Conservation (phyloP, 2,888 invertebrate species). For the Macroteleia sp. region DNA sequence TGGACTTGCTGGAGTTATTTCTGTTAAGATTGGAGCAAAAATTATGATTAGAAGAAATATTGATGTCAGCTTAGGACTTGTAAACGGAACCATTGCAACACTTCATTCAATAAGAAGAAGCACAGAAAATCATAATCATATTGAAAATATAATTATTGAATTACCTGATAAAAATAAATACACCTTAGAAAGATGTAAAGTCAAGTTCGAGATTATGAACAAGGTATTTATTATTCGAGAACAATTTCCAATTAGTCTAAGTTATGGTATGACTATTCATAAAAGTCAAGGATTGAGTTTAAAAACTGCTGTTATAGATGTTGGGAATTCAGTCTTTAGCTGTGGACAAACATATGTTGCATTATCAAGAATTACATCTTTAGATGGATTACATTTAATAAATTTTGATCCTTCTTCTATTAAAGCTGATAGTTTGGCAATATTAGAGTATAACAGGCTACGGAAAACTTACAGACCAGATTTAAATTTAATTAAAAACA, state of each 20-base stretch:
- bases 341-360: no score
- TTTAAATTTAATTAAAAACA: constrained; percentile 65
- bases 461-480: neutral
- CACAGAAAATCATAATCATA: constrained; percentile 22
- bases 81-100: constrained; percentile 15
- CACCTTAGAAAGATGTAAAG: constrained; percentile 55
- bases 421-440: neutral
- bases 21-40: constrained; percentile 31
- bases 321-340: no score
- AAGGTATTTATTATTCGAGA: no score
- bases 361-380: no score
- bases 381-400: no score
- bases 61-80: constrained; percentile 67
- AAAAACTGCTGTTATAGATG: no score
- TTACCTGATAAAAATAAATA: constrained; percentile 50
- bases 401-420: neutral
- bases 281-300: constrained; percentile 68
- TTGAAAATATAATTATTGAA: constrained; percentile 61
- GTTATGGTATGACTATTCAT: no score
- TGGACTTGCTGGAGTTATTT: constrained; percentile 7
- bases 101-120: constrained; percentile 20
- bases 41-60: constrained; percentile 71
- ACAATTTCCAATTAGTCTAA: no score
- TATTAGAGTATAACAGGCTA: neutral
- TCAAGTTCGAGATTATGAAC: no score